Base-by-base conservation (phyloP, 2,797 vertebrate species). In the Leptoclinus maculatus region DNA sequence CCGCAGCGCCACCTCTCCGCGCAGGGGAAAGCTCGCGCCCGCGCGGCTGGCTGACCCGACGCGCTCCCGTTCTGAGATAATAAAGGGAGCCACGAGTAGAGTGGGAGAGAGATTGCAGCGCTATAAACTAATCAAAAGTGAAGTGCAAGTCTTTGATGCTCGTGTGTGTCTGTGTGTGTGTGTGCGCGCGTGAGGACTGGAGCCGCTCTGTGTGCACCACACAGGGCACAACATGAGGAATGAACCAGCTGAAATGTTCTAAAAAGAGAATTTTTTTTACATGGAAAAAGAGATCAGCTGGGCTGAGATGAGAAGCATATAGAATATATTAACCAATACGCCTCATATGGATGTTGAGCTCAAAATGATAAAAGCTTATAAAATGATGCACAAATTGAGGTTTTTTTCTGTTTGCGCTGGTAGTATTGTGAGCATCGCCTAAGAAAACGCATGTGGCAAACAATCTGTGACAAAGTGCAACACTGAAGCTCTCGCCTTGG, bases 111-210 rank as follows among this genome's bases (percentile, higher is more conserved):
- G 69, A 86, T 53, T 57, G 19, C 25, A 16, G 63, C 1, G 19
- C 51, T 66, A 3, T 85, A 69, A 84, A 85, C 80, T 82, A 74
- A 89, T 82, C 64, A 84, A 72, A 73, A 74, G 70, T 56, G 41
- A 74, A 77, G 38, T 17, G 65, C 67, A 71, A 74, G 74, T 45
- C 63, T 77, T 17, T 70, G 73, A 71, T 59, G 56, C 39, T 41
- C 38, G 63, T 62, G 21, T n/a, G 21, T n/a, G 47, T 11, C 21
- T 13, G 21, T 23, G 45, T 9, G 17, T 21, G 45, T 9, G 45
- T 17, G 45, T 21, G n/a, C n/a, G n/a, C n/a, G n/a, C n/a, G n/a
- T n/a, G n/a, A n/a, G 29, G 29, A 5, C 29, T 32, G 29, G 29
- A 32, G 29, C 29, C 29, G 29, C 27, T 29, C 27, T 29, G 27